These are phyloP conservation scores for Eunapius fragilis DNA, from an alignment of 37 sponge, comb jelly and placozoan species.

Conservation along the genomic window DNA sequence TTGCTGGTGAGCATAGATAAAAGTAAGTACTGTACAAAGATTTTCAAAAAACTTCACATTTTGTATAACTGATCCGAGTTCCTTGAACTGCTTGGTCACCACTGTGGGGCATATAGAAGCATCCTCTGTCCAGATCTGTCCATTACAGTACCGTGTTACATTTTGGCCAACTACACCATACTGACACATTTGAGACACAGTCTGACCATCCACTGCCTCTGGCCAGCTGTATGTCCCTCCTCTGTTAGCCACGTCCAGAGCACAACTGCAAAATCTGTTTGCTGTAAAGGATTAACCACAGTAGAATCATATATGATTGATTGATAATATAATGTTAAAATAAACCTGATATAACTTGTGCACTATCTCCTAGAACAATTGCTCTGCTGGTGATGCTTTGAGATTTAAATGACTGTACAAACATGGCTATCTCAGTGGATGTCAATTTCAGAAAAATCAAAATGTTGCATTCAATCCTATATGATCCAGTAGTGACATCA, in stretches of 20 bases:
- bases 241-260: background rate
- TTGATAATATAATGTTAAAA: background rate
- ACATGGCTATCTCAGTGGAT: background rate
- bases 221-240: constrained; percentile 34
- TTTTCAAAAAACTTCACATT: background rate
- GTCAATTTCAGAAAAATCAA: background rate
- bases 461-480: background rate
- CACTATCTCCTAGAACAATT: background rate
- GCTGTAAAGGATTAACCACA: background rate
- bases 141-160: background rate
- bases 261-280: constrained; percentile 36
- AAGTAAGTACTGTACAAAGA: too few relatives aligned
- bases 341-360: background rate
- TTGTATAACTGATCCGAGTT: background rate
- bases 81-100: background rate
- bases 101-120: constrained; percentile 11
- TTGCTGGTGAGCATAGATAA: background rate
- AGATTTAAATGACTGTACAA: background rate
- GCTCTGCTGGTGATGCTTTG: background rate
- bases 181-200: background rate
- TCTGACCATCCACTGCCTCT: constrained; percentile 6
- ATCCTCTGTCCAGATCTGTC: background rate
- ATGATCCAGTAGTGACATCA: background rate
- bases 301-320: too few relatives aligned
- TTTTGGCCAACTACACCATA: background rate